phyloP scores from a whole-genome alignment of 2,797 vertebrate species.

The Gymnoscopelus microlampas region DNA sequence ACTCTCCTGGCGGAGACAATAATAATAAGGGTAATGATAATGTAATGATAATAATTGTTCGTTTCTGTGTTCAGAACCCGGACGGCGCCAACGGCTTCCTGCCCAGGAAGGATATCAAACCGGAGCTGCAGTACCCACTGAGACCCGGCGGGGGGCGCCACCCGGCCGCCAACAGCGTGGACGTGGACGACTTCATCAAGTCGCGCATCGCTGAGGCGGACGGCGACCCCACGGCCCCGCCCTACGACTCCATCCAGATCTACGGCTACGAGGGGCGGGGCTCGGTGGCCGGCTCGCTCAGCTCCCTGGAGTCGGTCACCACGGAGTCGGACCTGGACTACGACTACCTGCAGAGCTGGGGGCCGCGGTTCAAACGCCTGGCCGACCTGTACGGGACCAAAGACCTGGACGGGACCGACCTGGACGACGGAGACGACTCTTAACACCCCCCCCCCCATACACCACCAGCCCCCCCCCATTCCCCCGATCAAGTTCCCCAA shows the following conservation, averaged over 20 bases:
- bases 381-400: conserved; percentile 99
- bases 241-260: conserved; percentile 99
- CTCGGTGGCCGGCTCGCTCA: conserved; percentile 94
- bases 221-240: conserved; percentile 93
- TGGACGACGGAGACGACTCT: conserved; percentile 86
- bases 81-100: conserved; percentile 96
- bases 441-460: conserved; percentile 71
- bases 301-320: conserved; percentile 96
- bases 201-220: conserved; percentile 94
- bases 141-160: conserved; percentile 85
- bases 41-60: background rate
- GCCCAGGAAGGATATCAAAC: conserved; percentile 97
- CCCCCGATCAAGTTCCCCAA: no score
- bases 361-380: conserved; percentile 98
- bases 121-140: conserved; percentile 91
- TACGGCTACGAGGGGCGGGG: conserved; percentile 97
- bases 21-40: no score
- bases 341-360: conserved; percentile 99
- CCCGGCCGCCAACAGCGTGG: conserved; percentile 89
- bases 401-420: conserved; percentile 88
- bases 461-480: no score
- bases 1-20: no score
- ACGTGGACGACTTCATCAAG: conserved; percentile 98
- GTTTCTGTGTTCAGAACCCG: conserved; percentile 83
- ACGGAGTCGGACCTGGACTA: conserved; percentile 99